Conservation (phyloP, 2,888 invertebrate species). For the Ormia ochracea region DNA sequence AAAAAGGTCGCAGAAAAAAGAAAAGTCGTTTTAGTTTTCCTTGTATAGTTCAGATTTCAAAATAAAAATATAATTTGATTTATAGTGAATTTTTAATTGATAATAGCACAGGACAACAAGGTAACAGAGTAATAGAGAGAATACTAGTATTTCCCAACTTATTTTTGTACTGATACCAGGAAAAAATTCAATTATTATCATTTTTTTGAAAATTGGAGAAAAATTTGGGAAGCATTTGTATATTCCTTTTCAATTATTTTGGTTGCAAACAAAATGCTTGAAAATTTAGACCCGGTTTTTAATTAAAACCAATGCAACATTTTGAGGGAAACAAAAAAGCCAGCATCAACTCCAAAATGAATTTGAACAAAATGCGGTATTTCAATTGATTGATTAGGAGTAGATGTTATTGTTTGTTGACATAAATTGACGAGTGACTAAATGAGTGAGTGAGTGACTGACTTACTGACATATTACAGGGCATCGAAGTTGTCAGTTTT, state of each 20-base stretch:
- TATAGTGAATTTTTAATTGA: too few relatives aligned
- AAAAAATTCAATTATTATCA: too few relatives aligned
- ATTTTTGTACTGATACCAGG: too few relatives aligned
- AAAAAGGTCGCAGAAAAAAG: too few relatives aligned
- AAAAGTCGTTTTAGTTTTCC: too few relatives aligned
- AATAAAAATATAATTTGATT: too few relatives aligned
- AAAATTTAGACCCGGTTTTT: constrained; percentile 35
- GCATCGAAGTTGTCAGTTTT: constrained; percentile 44
- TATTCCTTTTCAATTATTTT: background rate
- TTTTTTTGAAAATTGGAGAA: too few relatives aligned
- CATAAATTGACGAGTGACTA: background rate
- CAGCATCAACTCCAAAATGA: background rate
- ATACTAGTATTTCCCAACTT: too few relatives aligned
- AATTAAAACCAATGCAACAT: constrained; percentile 46
- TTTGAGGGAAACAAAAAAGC: constrained; percentile 3
- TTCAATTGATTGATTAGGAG: constrained; percentile 56
- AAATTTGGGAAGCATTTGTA: background rate
- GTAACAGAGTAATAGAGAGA: too few relatives aligned
- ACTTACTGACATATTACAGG: constrained; percentile 48
- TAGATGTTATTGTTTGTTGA: constrained; percentile 16
- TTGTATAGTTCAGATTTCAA: too few relatives aligned
- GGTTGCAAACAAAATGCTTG: background rate
- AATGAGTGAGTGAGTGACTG: constrained; percentile 5
- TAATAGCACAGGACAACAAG: too few relatives aligned
- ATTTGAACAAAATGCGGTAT: constrained; percentile 29